A percentile compares a stretch with the other conserved stretches of the same genome.
Evolutionary conservation across 2,888 invertebrate genomes (phyloP).

Genomic region (Lasioglossum pauxillum): DNA sequence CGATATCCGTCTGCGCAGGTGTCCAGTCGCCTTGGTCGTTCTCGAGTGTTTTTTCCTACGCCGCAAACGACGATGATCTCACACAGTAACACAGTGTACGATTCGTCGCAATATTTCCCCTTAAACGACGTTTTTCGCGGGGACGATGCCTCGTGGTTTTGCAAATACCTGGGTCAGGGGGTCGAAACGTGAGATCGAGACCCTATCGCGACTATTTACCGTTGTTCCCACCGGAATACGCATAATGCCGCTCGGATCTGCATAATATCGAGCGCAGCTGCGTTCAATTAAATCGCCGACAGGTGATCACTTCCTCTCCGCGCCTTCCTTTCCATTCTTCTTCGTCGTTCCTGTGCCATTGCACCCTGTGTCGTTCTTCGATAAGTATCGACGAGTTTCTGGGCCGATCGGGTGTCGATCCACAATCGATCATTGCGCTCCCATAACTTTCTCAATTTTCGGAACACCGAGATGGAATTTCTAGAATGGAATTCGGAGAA

Average conservation of each 20-base stretch:
- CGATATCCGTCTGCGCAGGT: not conserved
- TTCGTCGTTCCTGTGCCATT: not conserved
- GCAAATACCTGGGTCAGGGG: conserved; percentile 59
- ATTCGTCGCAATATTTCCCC: conserved; percentile 8
- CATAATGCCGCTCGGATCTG: conserved; percentile 5
- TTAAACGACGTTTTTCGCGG: not conserved
- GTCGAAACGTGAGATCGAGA: conserved; percentile 42
- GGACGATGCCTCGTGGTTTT: conserved; percentile 22
- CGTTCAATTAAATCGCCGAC: conserved; percentile 26
- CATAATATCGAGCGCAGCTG: conserved; percentile 12
- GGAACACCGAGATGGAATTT: not conserved
- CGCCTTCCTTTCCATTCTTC: not conserved
- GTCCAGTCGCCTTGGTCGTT: conserved; percentile 10
- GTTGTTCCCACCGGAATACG: conserved; percentile 20
- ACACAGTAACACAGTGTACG: not conserved
- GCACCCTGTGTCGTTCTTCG: not conserved
- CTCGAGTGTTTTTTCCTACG: conserved; percentile 21
- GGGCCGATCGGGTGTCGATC: not conserved
- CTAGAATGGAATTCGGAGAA: not conserved
- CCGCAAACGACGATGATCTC: conserved; percentile 14
- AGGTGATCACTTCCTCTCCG: conserved; percentile 11
- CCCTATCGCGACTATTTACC: conserved; percentile 11
- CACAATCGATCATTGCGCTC: not conserved
- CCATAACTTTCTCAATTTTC: not conserved
- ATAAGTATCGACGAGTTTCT: not conserved